phyloP scores from a whole-genome alignment of 2,113 vertebrate genomes.

The Candoia aspera region DNA sequence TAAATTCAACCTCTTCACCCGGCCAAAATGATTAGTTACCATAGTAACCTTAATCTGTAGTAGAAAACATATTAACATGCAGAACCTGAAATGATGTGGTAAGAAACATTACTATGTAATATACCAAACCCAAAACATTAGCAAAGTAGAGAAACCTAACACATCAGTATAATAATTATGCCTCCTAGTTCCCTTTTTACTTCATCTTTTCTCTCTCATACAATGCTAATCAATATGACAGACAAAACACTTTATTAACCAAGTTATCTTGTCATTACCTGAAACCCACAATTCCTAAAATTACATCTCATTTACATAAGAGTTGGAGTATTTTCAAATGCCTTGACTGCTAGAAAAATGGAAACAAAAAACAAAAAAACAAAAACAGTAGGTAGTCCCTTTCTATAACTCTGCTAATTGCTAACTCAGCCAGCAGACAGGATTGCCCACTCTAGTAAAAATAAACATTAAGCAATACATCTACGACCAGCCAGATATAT shows the following conservation, averaged over 20 bases:
- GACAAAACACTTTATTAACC: constrained; percentile 54
- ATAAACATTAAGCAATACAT: not conserved
- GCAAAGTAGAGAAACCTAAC: constrained; percentile 25
- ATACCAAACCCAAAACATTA: constrained; percentile 45
- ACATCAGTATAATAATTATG: not conserved
- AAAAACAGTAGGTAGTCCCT: constrained; percentile 30
- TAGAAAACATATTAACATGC: too few relatives aligned
- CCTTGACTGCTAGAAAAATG: constrained; percentile 50
- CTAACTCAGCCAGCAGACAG: not conserved
- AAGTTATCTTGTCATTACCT: constrained; percentile 56
- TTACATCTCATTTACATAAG: constrained; percentile 63
- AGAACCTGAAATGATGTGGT: constrained; percentile 55
- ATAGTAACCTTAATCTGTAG: too few relatives aligned
- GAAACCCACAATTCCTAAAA: constrained; percentile 57
- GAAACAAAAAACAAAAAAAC: constrained; percentile 34
- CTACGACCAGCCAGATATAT: not conserved
- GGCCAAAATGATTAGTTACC: too few relatives aligned
- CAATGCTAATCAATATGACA: constrained; percentile 43
- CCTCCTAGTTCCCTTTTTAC: not conserved
- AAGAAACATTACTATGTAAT: constrained; percentile 37
- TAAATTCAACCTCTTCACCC: too few relatives aligned
- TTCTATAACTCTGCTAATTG: not conserved
- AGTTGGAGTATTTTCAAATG: constrained; percentile 62
- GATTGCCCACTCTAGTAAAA: not conserved
- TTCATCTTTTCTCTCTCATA: not conserved